phyloP scores from a whole-genome alignment of 1,140 invertebrate species.

The Drosophila rufa region DNA sequence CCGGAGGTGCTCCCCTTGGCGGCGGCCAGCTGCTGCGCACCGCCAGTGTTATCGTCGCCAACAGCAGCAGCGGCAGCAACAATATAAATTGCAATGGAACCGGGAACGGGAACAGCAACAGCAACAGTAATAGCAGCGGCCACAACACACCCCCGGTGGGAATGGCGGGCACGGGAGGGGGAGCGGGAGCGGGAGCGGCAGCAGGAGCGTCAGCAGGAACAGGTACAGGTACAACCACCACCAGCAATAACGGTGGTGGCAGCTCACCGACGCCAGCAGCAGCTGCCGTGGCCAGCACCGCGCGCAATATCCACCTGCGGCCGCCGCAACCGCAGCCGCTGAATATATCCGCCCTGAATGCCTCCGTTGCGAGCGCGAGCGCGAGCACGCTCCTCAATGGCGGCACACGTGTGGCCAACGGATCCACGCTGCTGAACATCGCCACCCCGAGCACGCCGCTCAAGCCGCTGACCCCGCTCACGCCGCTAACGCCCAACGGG shows the following conservation, averaged over 20 bases:
- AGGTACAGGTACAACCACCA: constrained; percentile 6
- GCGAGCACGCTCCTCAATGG: constrained; percentile 67
- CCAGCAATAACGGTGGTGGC: constrained; percentile 12
- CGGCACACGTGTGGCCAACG: constrained; percentile 49
- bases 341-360: constrained; percentile 89
- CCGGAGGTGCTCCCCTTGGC: constrained; percentile 20
- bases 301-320: constrained; percentile 79
- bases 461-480: constrained; percentile 60
- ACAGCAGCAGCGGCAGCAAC: constrained; percentile 11
- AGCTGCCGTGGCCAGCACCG: constrained; percentile 68
- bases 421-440: constrained; percentile 69
- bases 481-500: constrained; percentile 71
- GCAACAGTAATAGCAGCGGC: constrained; percentile 26
- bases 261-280: constrained; percentile 60
- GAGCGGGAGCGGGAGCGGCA: too few relatives aligned
- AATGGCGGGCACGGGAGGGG: constrained; percentile 3
- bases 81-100: constrained; percentile 34
- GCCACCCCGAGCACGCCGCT: constrained; percentile 49
- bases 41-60: constrained; percentile 30
- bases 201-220: constrained; percentile 14
- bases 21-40: constrained; percentile 56
- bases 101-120: constrained; percentile 17
- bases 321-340: constrained; percentile 86
- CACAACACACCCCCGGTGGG: constrained; percentile 29
- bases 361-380: constrained; percentile 53